Evolutionary conservation across 2,113 vertebrate species (phyloP).

Genomic region (Donacobius atricapilla): DNA sequence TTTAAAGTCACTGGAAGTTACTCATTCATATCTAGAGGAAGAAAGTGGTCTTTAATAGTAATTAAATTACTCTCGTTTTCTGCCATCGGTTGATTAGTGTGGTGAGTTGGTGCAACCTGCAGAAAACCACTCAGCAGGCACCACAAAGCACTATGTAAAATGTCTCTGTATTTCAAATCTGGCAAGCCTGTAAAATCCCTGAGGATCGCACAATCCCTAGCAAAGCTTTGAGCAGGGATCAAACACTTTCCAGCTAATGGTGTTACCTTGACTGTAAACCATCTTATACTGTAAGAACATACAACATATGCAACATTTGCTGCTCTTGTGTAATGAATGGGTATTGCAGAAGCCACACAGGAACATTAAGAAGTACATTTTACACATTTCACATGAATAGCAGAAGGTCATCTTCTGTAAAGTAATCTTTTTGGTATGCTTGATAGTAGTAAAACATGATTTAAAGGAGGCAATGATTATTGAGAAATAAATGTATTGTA

Average conservation of each 20-base stretch:
- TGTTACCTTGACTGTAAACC: neutral
- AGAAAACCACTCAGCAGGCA: neutral
- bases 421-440: neutral
- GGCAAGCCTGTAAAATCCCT: neutral
- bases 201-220: neutral
- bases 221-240: neutral
- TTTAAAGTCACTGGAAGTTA: neutral
- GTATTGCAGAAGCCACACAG: neutral
- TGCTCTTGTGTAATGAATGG: neutral
- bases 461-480: neutral
- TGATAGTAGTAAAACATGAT: neutral
- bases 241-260: neutral
- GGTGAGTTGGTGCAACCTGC: neutral
- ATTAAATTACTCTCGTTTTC: slow-evolving; percentile 18
- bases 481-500: neutral
- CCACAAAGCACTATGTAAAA: neutral
- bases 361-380: neutral
- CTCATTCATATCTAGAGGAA: neutral
- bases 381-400: neutral
- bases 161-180: neutral
- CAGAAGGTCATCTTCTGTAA: neutral
- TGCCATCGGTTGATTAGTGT: neutral
- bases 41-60: neutral
- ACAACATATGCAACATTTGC: neutral
- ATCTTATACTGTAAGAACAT: neutral